Evolutionary conservation across 2,797 vertebrate genomes (phyloP), one percentile per base, ranked within the genome.

Genomic region (Falco peregrinus): DNA sequence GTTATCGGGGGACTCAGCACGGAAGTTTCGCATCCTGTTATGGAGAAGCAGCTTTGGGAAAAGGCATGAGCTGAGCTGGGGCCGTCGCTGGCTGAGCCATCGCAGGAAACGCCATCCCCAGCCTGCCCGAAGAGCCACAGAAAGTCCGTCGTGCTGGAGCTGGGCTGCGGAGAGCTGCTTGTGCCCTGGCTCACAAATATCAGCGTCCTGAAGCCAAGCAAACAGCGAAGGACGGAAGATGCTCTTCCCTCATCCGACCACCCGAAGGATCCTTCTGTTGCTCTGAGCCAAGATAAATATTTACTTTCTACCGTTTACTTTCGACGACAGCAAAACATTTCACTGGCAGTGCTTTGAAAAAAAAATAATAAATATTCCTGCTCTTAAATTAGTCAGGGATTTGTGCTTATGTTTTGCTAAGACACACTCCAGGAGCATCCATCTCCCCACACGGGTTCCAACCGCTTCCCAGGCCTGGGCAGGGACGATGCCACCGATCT

Each of bases 131-230:
- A 4, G 59, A 29, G 63, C 50, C 3, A 35, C 35, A 2, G 51
- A 33, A 8, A 45, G 41, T 20, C 14, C 2, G 3, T 22, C n/a
- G 4, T 3, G 8, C 11, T 11, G 4, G 10, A 17, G 22, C 37
- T 0, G 24, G 63, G 57, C 45, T 20, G 22, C 2, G 1, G 15
- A 18, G 65, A 50, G 51, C 65, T 22, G 43, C 56, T 4, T 4
- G 1, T 13, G 67, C 35, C 53, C 24, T 1, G 2, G 59, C 29
- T 69, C 41, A 0, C 5, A 5, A 5, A 13, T 0, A 1, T 2
- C 60, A 4, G 3, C 1, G 22, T 48, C 31, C 81, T 7, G 31
- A 19, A 47, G 59, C n/a, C 43, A 29, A 28, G 47, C 2, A 1
- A 20, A 11, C 24, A 13, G 43, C 33, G 20, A 47, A 61, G 67